Evolutionary conservation across 2,113 vertebrate genomes (phyloP).

Genomic region (Sinocyclocheilus anophthalmus): DNA sequence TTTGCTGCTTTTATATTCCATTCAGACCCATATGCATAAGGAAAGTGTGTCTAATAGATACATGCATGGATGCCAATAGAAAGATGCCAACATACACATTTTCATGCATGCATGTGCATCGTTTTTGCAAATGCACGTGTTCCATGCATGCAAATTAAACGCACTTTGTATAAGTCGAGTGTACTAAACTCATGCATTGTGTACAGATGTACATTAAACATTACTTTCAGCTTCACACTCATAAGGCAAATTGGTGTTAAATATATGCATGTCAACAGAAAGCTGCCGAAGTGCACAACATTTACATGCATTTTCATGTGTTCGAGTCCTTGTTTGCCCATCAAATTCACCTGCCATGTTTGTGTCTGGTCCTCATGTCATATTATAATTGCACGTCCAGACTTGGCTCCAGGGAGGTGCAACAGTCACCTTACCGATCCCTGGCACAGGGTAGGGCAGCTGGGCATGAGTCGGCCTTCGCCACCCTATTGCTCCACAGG

Average conservation of each 20-base stretch:
- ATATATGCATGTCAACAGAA: neutral
- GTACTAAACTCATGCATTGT: too few relatives aligned
- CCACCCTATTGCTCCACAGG: conserved; percentile 64
- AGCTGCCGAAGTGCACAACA: conserved; percentile 23
- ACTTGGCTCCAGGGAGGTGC: conserved; percentile 66
- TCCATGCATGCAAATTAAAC: neutral
- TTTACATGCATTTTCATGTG: conserved; percentile 45
- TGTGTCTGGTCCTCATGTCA: conserved; percentile 70
- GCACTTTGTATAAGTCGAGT: neutral
- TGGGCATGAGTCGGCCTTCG: conserved; percentile 60
- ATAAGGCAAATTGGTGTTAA: neutral
- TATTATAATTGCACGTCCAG: conserved; percentile 66
- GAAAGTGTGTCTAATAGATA: too few relatives aligned
- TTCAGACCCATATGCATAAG: neutral
- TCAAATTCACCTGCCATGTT: conserved; percentile 50
- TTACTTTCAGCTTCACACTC: too few relatives aligned
- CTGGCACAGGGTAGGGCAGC: conserved; percentile 59
- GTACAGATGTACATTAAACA: too few relatives aligned
- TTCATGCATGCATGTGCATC: too few relatives aligned
- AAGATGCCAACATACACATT: too few relatives aligned
- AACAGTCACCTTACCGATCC: conserved; percentile 56
- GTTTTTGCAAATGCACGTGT: too few relatives aligned
- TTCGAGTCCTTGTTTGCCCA: conserved; percentile 28
- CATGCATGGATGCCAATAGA: neutral
- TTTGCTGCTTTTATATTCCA: neutral